These are phyloP conservation scores for Megatriorchis doriae DNA, from an alignment of 2,113 vertebrate genomes.

Conservation along the genomic window DNA sequence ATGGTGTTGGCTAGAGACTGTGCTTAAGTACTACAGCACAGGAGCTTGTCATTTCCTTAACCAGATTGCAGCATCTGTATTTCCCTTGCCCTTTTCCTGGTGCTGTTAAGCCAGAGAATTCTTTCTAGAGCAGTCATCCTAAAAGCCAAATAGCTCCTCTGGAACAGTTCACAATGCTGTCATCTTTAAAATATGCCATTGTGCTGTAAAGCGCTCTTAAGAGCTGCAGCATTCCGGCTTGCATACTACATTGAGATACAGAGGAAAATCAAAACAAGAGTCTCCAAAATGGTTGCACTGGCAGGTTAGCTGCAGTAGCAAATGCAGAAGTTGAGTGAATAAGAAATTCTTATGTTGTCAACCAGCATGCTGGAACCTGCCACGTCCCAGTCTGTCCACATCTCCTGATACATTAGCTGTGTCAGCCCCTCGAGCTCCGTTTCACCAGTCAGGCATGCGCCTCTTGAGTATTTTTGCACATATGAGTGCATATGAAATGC, in stretches of 20 bases:
- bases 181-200: conserved; percentile 61
- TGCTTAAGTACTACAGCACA: conserved; percentile 9
- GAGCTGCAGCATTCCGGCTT: not conserved
- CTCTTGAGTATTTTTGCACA: not conserved
- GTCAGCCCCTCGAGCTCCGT: not conserved
- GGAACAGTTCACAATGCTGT: conserved; percentile 43
- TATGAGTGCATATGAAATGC: not conserved
- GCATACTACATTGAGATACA: not conserved
- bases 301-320: not conserved
- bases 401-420: not conserved
- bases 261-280: not conserved
- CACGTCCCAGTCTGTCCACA: not conserved
- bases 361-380: rapidly evolving
- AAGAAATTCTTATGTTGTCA: not conserved
- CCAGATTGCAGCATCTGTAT: conserved; percentile 43
- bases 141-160: conserved; percentile 56
- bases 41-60: conserved; percentile 42
- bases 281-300: not conserved
- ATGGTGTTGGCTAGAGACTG: conserved; percentile 9
- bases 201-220: not conserved
- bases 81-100: conserved; percentile 22
- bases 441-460: not conserved
- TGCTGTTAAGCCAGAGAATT: conserved; percentile 34
- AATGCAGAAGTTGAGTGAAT: not conserved
- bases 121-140: conserved; percentile 63